Base-by-base conservation (phyloP, 2,888 invertebrate genomes). In the Chaetoderma sp. region DNA sequence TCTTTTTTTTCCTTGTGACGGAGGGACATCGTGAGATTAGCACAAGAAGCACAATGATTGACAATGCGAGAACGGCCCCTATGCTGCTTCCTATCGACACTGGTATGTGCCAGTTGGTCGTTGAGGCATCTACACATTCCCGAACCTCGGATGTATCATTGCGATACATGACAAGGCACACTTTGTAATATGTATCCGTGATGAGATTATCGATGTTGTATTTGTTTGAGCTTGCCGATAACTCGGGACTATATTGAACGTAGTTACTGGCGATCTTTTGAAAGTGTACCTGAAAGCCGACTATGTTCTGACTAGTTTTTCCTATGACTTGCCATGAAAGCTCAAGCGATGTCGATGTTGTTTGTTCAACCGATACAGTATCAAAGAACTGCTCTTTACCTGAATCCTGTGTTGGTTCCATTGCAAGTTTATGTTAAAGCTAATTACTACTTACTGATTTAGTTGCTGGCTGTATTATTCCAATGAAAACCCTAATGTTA, bases 11-110 rank as follows among this genome's bases (percentile, higher is more conserved):
- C 5, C 69, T 60, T 10, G 68, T 65, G 6, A 75, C 44, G 16
- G 67, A 69, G 6, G 79, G 77, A 63, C 80, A 82, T 18, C 81
- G 67, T 10, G 80, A 76, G 5, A 82, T 66, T 42, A 82, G 65
- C 10, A 82, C 81, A 30, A 82, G 78, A 27, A 81, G 65, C 21
- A 82, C 80, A 18, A 82, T 82, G 64, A 82, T 78, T 18, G 78
- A 79, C 5, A 82, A 70, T 1, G 82, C 80, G 23, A 82, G 66
- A 1, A 82, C 70, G 5, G 82, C 82, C 2, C 82, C 82, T 21
- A 82, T 78, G 65, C 81, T 81, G 67, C 80, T 80, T 6, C 81
- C 82, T 13, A 82, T 76, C 8, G 82, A 82, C 10, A 82, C 82
- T 2, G 82, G 82, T 27, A 82, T 74, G 54, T 80, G 78, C 81